These are phyloP conservation scores for Troglohyphantes excavatus DNA, from an alignment of 2,888 invertebrate species.

Conservation along the genomic window DNA sequence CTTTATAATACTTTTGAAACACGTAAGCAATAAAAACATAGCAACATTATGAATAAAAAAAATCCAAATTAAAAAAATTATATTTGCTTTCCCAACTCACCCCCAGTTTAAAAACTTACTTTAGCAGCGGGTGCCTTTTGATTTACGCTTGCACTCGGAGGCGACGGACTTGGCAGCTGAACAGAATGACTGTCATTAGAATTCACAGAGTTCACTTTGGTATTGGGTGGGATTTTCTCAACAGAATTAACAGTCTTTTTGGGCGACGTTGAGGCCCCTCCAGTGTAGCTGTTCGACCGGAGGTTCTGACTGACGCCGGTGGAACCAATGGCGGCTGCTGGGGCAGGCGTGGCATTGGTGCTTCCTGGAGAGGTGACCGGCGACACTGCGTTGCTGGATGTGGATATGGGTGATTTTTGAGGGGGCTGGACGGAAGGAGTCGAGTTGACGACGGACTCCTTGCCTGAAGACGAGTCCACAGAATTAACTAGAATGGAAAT, in stretches of 20 bases:
- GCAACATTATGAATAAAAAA: too few species aligned
- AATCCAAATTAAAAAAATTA: too few species aligned
- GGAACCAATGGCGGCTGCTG: slow-evolving; percentile 67
- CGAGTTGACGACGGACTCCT: slow-evolving; percentile 49
- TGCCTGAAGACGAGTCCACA: slow-evolving; percentile 58
- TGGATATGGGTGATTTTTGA: slow-evolving; percentile 68
- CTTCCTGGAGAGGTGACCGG: slow-evolving; percentile 68
- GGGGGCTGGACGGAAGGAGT: slow-evolving; percentile 70
- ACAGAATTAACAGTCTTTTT: slow-evolving; percentile 55
- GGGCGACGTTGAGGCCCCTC: slow-evolving; percentile 31
- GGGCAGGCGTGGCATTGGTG: slow-evolving; percentile 61
- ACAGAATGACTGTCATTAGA: slow-evolving; percentile 56
- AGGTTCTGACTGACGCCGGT: slow-evolving; percentile 75
- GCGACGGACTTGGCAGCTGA: slow-evolving; percentile 55
- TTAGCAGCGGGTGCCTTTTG: slow-evolving; percentile 57
- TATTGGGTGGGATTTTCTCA: slow-evolving; percentile 51
- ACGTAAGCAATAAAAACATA: too few species aligned
- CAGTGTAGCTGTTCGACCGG: slow-evolving; percentile 69
- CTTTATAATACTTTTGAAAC: too few species aligned
- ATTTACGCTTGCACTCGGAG: slow-evolving; percentile 27
- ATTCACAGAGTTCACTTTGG: slow-evolving; percentile 67
- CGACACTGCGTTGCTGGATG: slow-evolving; percentile 55
- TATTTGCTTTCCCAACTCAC: too few species aligned
- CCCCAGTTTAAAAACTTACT: slow-evolving; percentile 23
- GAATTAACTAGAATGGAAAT: slow-evolving; percentile 48